Percentiles rank a stretch among this genome's conserved stretches.
Conservation (phyloP, 2,113 vertebrate genomes). For the Psephotus haematonotus region DNA sequence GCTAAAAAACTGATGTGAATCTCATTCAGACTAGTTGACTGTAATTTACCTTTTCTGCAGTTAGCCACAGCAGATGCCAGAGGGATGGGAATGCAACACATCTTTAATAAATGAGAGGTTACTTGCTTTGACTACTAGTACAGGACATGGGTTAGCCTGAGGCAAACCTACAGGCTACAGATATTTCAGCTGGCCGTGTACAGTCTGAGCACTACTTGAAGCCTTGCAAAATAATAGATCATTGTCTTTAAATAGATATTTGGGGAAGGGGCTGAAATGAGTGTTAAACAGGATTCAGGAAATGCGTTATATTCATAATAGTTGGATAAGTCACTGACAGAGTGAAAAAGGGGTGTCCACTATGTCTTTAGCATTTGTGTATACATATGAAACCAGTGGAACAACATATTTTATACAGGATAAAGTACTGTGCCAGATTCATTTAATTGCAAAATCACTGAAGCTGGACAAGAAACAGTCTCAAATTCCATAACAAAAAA, state of each 20-base stretch:
- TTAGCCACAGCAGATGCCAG: background rate
- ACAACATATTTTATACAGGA: background rate
- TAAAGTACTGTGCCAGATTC: background rate
- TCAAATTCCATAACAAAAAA: background rate
- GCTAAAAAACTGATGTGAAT: background rate
- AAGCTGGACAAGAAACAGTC: background rate
- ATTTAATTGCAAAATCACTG: background rate
- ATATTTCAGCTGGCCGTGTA: slow-evolving; percentile 8
- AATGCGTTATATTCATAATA: background rate
- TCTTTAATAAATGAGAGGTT: slow-evolving; percentile 50
- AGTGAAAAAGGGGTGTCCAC: background rate
- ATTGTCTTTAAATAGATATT: slow-evolving; percentile 19
- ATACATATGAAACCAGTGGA: background rate
- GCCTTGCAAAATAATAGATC: background rate
- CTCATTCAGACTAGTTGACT: background rate
- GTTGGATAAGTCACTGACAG: background rate
- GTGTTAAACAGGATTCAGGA: background rate
- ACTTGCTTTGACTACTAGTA: slow-evolving; percentile 33
- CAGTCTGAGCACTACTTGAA: background rate
- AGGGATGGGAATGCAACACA: background rate
- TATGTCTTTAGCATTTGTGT: background rate
- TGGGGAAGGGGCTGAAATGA: background rate
- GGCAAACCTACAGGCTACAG: slow-evolving; percentile 50
- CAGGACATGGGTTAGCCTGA: slow-evolving; percentile 44
- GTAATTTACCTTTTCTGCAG: background rate